These are phyloP conservation scores for Eupithecia subumbrata DNA, from an alignment of 2,888 invertebrate genomes.

Conservation along the genomic window DNA sequence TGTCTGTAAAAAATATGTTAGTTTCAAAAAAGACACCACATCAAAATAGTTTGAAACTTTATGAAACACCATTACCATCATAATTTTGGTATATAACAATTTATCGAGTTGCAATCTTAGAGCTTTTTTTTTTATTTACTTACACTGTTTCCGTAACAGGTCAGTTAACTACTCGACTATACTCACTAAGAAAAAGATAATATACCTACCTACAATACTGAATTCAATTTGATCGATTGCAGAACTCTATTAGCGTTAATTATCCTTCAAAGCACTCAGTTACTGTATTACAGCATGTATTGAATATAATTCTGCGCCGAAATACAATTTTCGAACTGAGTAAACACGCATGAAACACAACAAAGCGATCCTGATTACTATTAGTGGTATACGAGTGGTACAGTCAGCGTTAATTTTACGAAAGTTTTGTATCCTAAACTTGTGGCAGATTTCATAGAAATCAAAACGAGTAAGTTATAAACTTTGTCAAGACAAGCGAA, in stretches of 20 bases:
- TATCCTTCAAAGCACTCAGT: background rate
- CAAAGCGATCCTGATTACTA: background rate
- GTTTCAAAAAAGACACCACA: no score
- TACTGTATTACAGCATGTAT: background rate
- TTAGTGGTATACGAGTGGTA: no score
- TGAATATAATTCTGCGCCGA: slow-evolving; percentile 8
- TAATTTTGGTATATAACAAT: no score
- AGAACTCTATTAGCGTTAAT: background rate
- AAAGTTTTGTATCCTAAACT: background rate
- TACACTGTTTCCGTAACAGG: no score
- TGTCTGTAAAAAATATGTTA: no score
- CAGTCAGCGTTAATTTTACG: background rate
- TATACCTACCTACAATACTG: no score
- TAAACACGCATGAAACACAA: slow-evolving; percentile 36
- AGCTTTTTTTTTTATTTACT: no score
- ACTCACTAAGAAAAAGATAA: background rate
- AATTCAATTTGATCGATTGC: background rate
- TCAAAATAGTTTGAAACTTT: no score
- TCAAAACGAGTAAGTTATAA: background rate
- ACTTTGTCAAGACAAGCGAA: background rate
- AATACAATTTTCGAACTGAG: slow-evolving; percentile 39
- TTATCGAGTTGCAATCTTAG: no score
- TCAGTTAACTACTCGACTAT: background rate
- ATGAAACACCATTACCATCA: no score
- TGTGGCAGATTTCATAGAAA: background rate